Evolutionary conservation across 2,113 vertebrate genomes (phyloP), one percentile per base, ranked within the genome.

Genomic region (Catharus bicknelli): DNA sequence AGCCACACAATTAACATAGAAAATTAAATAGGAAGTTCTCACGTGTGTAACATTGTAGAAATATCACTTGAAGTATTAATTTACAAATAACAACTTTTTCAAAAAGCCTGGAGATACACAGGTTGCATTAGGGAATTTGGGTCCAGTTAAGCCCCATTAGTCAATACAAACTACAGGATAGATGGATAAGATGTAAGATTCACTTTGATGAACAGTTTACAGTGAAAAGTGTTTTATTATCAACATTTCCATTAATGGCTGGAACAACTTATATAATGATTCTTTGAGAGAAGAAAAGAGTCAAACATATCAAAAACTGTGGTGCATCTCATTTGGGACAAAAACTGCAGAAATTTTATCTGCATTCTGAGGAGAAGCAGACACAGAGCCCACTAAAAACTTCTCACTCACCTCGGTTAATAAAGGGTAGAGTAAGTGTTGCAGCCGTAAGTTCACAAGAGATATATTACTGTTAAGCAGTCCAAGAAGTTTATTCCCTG

Each of bases 401-500:
- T 23, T 22, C 15, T 68, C 55, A 80, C 51, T 85, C 32, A 68
- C 13, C 19, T 25, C 55, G 40, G 42, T 83, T 90, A 88, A 68
- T 86, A 78, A 95, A 92, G 13, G 5, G 7, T 63, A 40, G 63
- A 67, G 75, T 84, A 88, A 69, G 9, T 34, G 11, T 66, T 73
- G 67, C 42, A 83, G 55, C 13, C 43, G 16, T 74, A 36, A 20
- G 26, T 54, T 79, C 53, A 73, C 40, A 45, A 61, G 54, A 84
- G 34, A 40, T 18, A 11, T 2, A 16, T 8, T 72, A n/a, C 18
- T 43, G 9, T 43, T 93, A 90, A 88, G 47, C 27, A 23, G 38
- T 69, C 73, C 83, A 90, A 82, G 29, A 85, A 76, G 70, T 76
- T 86, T 80, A 86, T 74, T 79, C 66, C 61, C 57, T 81, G 1